Evolutionary conservation across 2,888 invertebrate species (phyloP).

Genomic region (Drosophila rubida): DNA sequence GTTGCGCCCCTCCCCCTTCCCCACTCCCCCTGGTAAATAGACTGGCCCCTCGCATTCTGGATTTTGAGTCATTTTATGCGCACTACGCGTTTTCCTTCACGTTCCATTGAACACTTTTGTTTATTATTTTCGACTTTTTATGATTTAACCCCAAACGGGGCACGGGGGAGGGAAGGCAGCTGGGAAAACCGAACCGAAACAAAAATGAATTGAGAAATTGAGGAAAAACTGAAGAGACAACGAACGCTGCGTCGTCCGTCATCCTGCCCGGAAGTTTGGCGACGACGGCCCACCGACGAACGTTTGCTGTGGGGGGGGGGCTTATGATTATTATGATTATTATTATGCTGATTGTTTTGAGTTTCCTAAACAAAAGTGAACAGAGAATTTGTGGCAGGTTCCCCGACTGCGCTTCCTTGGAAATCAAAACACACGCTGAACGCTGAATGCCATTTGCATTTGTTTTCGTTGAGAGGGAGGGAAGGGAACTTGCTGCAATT

Average conservation of each 20-base stretch:
- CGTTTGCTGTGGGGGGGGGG: constrained; percentile 4
- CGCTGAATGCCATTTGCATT: constrained; percentile 40
- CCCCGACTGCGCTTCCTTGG: constrained; percentile 28
- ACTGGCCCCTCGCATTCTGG: background rate
- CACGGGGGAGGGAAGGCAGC: background rate
- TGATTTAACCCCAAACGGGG: constrained; percentile 74
- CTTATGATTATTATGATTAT: constrained; percentile 34
- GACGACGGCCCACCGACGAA: constrained; percentile 29
- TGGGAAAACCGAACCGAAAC: constrained; percentile 32
- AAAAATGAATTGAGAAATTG: constrained; percentile 6
- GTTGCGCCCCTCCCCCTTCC: background rate
- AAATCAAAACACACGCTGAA: constrained; percentile 36
- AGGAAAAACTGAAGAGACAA: constrained; percentile 5
- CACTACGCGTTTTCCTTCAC: constrained; percentile 76
- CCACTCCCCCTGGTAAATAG: too few relatives aligned
- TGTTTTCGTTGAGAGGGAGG: constrained; percentile 6
- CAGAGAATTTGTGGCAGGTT: constrained; percentile 56
- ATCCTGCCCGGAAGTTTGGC: constrained; percentile 75
- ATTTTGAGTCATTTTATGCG: constrained; percentile 69
- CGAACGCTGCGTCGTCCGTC: constrained; percentile 16
- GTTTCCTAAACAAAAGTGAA: constrained; percentile 43
- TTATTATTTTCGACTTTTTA: constrained; percentile 78
- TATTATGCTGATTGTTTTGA: constrained; percentile 42
- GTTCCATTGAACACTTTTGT: constrained; percentile 79
- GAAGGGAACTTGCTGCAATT: background rate